phyloP scores from a whole-genome alignment of 2,888 invertebrate genomes.

The Pomacea canaliculata region DNA sequence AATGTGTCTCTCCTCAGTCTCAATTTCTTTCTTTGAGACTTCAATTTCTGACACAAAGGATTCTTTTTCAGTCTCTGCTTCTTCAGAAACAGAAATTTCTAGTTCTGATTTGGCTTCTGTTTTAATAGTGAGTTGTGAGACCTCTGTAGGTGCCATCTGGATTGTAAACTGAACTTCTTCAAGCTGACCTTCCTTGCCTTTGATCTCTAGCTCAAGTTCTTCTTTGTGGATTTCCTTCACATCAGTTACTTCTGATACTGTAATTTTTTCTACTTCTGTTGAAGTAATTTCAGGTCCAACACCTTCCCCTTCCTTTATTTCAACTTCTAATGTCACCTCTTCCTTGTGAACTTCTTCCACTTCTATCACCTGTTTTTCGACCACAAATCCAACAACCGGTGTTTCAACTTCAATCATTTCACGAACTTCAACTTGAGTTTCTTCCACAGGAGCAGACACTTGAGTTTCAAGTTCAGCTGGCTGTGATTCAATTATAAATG shows the following conservation, averaged over 20 bases:
- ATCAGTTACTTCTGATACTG: conserved; percentile 21
- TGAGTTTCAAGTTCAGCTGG: conserved; percentile 26
- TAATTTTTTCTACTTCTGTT: conserved; percentile 22
- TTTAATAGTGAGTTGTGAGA: conserved; percentile 8
- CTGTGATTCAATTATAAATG: conserved; percentile 38
- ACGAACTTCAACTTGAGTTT: conserved; percentile 34
- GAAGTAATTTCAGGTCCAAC: conserved; percentile 25
- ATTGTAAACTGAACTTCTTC: conserved; percentile 58
- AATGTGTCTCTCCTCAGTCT: conserved; percentile 36
- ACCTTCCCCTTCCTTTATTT: conserved; percentile 30
- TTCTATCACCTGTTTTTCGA: conserved; percentile 27
- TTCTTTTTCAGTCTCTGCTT: conserved; percentile 27
- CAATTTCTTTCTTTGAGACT: conserved; percentile 22
- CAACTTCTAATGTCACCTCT: conserved; percentile 33
- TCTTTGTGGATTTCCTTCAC: conserved; percentile 39
- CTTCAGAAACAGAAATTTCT: conserved; percentile 26
- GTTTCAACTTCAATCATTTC: conserved; percentile 45
- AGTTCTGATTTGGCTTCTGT: conserved; percentile 18
- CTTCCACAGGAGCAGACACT: conserved; percentile 8
- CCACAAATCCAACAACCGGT: conserved; percentile 25
- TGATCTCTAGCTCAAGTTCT: conserved; percentile 48
- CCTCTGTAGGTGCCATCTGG: conserved; percentile 35
- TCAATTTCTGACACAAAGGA: conserved; percentile 34
- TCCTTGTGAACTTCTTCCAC: conserved; percentile 27
- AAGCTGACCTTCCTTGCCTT: conserved; percentile 35